These are phyloP conservation scores for Ctenoplectra terminalis DNA, from an alignment of 1,140 invertebrate species.

Conservation along the genomic window DNA sequence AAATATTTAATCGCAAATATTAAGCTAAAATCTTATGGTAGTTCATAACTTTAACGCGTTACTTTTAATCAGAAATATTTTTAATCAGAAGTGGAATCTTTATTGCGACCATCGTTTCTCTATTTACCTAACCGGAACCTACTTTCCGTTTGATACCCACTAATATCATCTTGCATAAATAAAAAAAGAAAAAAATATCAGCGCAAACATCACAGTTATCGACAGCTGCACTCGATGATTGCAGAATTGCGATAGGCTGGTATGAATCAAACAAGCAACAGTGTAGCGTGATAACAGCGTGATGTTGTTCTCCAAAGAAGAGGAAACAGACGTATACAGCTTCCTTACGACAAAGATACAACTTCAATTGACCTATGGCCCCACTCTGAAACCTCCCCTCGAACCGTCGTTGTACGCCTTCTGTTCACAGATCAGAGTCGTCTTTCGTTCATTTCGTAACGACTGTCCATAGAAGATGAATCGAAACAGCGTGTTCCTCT, in stretches of 20 bases:
- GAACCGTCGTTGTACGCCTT: constrained; percentile 27
- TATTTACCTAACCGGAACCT: no score
- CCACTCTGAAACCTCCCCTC: constrained; percentile 29
- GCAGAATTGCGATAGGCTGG: not conserved
- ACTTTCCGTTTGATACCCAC: not conserved
- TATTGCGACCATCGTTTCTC: no score
- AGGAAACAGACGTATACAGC: constrained; percentile 1
- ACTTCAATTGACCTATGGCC: constrained; percentile 80
- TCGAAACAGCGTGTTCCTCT: constrained; percentile 63
- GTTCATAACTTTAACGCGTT: no score
- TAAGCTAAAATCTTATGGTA: no score
- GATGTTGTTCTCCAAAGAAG: not conserved
- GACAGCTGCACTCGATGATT: not conserved
- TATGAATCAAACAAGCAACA: not conserved
- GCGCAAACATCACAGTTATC: not conserved
- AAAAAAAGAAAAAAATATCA: no score
- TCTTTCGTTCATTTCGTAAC: constrained; percentile 73
- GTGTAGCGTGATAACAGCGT: not conserved
- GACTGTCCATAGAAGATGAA: constrained; percentile 70
- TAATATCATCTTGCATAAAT: no score
- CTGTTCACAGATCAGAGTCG: constrained; percentile 56
- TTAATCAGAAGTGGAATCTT: no score
- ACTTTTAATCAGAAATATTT: no score
- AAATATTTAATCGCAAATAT: no score
- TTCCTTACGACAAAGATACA: constrained; percentile 57